Evolutionary conservation across 2,888 invertebrate genomes (phyloP).

Genomic region (Aleiodes testaceus): DNA sequence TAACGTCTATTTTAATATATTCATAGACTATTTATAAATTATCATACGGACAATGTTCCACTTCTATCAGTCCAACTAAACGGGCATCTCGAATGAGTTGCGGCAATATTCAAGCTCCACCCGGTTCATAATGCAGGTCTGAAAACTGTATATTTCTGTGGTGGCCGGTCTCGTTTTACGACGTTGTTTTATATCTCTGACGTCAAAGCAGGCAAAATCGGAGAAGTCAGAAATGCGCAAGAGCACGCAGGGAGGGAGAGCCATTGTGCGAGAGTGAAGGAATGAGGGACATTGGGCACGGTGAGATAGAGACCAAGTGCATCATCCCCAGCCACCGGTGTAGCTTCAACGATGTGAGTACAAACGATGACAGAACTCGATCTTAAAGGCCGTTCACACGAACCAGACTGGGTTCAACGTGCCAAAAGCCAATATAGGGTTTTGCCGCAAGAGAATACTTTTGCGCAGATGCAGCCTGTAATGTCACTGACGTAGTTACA

Average conservation of each 20-base stretch:
- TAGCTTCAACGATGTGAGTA: conserved; percentile 27
- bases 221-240: conserved; percentile 23
- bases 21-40: conserved; percentile 64
- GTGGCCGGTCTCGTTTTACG: conserved; percentile 60
- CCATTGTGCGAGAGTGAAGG: no score
- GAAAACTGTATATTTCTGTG: conserved; percentile 56
- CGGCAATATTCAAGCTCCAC: conserved; percentile 58
- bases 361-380: conserved; percentile 49
- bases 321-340: neutral
- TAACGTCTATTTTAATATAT: conserved; percentile 62
- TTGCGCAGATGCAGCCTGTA: conserved; percentile 21
- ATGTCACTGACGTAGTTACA: conserved; percentile 14
- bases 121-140: conserved; percentile 55
- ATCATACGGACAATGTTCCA: conserved; percentile 67
- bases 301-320: neutral
- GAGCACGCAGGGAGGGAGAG: neutral
- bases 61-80: conserved; percentile 61
- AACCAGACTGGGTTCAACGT: conserved; percentile 52
- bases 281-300: no score
- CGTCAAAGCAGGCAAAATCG: conserved; percentile 57
- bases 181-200: conserved; percentile 59
- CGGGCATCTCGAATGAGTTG: conserved; percentile 55
- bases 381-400: conserved; percentile 55
- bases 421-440: conserved; percentile 20
- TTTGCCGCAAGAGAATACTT: conserved; percentile 1